Evolutionary conservation across 1,140 invertebrate species (phyloP), one percentile per base, ranked within the genome.

Genomic region (Temnothorax longispinosus): DNA sequence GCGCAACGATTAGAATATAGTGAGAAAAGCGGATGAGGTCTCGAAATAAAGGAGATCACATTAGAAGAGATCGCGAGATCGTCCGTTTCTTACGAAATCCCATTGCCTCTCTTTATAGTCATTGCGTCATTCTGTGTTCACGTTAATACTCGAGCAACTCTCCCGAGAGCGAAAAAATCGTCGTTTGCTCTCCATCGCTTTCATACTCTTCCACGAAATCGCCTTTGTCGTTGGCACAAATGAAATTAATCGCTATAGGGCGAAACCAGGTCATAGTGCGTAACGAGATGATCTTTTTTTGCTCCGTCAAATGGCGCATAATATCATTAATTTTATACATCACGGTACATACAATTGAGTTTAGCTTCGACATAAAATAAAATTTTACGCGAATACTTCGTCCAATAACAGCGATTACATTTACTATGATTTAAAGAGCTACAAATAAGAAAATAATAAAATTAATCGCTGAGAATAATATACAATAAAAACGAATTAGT

Each of bases 241-340:
- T 41, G 21, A 65, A 67, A 78, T 85, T 75, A 78, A 85, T 50
- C 32, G 58, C 56, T 27, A 62, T 52, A 65, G 41, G 38, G 38
- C 35, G 10, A 65, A 78, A 85, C 47, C n/a, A 18, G 82, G 58
- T 44, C 82, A 47, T 21, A 7, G 18, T 72, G 38, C 38, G 78
- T 81, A 71, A 82, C 52, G 18, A 82, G 38, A 56, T 72, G 32
- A 82, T 74, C 15, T 72, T 47, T 81, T 27, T 82, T 72, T 74
- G 38, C 52, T 32, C 15, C 52, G 27, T 18, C 6, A 56, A 72
- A 56, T 82, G 27, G 27, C 27, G 41, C 47, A 56, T 56, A 58
- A 82, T 72, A 21, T 74, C 52, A 44, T 81, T 82, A 74, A 82
- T 74, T 72, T 21, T 44, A 56, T 44, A 50, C n/a, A 32, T 56